Evolutionary conservation across 2,797 vertebrate species (phyloP).

Genomic region (Neoniphon sammara): DNA sequence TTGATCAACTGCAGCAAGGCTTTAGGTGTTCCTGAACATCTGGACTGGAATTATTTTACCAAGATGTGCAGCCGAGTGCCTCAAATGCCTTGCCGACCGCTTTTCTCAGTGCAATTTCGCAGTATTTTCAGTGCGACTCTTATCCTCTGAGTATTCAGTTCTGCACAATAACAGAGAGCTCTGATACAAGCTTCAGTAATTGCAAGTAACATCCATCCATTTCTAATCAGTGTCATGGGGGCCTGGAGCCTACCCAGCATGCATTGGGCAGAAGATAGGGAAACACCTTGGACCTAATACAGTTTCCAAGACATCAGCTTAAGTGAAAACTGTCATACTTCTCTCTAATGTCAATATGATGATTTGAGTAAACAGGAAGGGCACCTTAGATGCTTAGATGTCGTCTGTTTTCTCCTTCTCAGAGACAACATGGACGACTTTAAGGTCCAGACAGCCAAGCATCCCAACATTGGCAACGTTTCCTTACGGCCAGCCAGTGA

Average conservation of each 20-base stretch:
- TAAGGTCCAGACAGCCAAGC: conserved; percentile 87
- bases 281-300: no score
- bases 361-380: not conserved
- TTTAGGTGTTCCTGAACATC: conserved; percentile 5
- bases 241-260: no score
- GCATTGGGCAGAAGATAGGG: no score
- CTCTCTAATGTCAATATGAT: conserved; percentile 1
- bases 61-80: not conserved
- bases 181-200: not conserved
- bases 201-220: not conserved
- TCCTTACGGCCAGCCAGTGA: conserved; percentile 86
- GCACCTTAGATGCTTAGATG: conserved; percentile 2
- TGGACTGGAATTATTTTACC: not conserved
- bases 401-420: conserved; percentile 30
- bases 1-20: not conserved
- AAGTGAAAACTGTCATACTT: conserved; percentile 1
- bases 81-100: not conserved
- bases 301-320: not conserved
- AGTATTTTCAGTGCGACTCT: not conserved
- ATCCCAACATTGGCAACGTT: conserved; percentile 78
- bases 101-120: conserved; percentile 9
- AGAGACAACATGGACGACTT: conserved; percentile 89
- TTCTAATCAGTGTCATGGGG: no score
- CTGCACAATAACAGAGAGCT: not conserved
- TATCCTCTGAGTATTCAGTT: not conserved